Evolutionary conservation across 2,888 invertebrate species (phyloP).

Genomic region (Campoplex capitator): DNA sequence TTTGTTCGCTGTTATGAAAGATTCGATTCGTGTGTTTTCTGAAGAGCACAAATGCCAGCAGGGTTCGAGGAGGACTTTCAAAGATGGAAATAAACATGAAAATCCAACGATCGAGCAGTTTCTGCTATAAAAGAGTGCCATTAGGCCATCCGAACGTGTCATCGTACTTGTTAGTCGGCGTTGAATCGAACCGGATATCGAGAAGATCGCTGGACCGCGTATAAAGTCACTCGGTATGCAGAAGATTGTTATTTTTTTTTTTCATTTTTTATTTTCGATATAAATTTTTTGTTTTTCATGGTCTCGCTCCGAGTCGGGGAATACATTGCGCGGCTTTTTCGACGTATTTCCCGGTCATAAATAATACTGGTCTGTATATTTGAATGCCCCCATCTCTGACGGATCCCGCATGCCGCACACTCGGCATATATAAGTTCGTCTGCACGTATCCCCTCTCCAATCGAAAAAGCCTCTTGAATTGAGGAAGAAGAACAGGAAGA

Average conservation of each 20-base stretch:
- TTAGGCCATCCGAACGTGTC: neutral
- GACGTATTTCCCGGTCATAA: conserved; percentile 80
- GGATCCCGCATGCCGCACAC: conserved; percentile 81
- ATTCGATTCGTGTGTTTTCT: no score
- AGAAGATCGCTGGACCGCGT: conserved; percentile 60
- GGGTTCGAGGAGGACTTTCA: no score
- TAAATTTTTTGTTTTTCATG: conserved; percentile 45
- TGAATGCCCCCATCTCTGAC: conserved; percentile 80
- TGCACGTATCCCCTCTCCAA: conserved; percentile 35
- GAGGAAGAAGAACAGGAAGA: conserved; percentile 22
- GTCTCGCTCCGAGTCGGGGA: conserved; percentile 49
- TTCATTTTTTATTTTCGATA: conserved; percentile 6
- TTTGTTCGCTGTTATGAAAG: no score
- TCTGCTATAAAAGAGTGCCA: neutral
- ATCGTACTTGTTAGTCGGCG: neutral
- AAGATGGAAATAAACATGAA: neutral
- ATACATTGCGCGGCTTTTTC: conserved; percentile 74
- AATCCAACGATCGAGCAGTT: neutral
- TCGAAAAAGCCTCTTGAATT: conserved; percentile 53
- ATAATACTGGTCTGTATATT: conserved; percentile 83
- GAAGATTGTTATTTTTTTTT: conserved; percentile 41
- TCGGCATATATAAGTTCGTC: conserved; percentile 62
- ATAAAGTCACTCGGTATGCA: conserved; percentile 68
- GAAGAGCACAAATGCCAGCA: no score
- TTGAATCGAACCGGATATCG: conserved; percentile 51